Evolutionary conservation across 2,797 vertebrate species (phyloP), one percentile per base, ranked within the genome.

Genomic region (Cirrhinus mrigala): DNA sequence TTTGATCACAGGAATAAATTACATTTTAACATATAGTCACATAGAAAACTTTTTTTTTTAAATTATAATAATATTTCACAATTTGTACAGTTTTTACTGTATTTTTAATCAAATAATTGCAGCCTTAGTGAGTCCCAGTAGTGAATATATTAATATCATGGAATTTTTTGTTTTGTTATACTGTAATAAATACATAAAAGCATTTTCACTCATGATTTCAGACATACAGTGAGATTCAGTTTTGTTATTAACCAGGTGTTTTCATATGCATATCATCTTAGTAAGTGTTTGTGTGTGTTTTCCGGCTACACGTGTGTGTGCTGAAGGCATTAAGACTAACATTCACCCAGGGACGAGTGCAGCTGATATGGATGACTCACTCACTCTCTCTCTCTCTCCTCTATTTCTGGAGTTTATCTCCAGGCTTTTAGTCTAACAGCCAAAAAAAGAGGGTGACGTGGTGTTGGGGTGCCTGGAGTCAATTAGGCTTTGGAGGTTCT

Each of bases 401-500:
- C 92, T 95, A 94, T 94, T 93, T 93, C 93, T 93, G 91, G 93
- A 91, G 69, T 90, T 91, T 88, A 91, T 93, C 92, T 93, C 89
- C 10, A 76, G 91, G 92, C 92, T 90, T 91, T 90, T 85, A 90
- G 82, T 86, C 85, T 87, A 91, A 90, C 82, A 85, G 88, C 85
- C 81, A 88, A 90, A 88, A 90, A 86, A 82, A 86, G 75, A 86
- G 75, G 50, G 56, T 79, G 81, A 79, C 3, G 62, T 76, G 84
- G 79, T 73, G 70, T 12, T 79, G 86, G 70, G 74, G 73, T 73
- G 73, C 82, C 77, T 77, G 40, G 22, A 85, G 64, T 71, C 88
- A 66, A 27, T 81, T 74, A 83, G 62, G 73, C 54, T 73, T n/a
- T 60, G 40, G 73, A 71, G 74, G 71, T 80, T 86, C n/a, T 56